A percentile compares a stretch with the other conserved stretches of the same genome.
phyloP scores from a whole-genome alignment of 2,888 invertebrate species.

The Lochmaea capreae region DNA sequence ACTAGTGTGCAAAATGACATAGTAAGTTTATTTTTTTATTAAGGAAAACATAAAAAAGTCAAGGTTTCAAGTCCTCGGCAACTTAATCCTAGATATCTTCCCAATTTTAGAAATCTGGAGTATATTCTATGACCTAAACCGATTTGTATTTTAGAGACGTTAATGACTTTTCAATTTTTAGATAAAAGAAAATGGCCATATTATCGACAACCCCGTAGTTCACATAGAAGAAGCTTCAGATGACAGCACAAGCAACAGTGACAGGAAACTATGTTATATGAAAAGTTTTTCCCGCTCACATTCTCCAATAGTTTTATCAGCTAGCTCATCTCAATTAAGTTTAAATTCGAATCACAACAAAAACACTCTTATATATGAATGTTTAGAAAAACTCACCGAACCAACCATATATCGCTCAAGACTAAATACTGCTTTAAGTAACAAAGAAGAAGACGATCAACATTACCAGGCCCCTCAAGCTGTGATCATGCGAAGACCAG shows the following conservation, averaged over 20 bases:
- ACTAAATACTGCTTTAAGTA: conserved; percentile 61
- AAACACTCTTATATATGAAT: conserved; percentile 64
- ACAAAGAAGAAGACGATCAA: conserved; percentile 52
- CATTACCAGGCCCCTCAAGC: conserved; percentile 60
- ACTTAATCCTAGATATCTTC: no score
- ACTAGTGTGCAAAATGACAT: conserved; percentile 51
- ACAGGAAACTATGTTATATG: conserved; percentile 67
- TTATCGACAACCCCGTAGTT: conserved; percentile 65
- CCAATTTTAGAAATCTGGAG: neutral
- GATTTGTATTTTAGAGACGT: neutral
- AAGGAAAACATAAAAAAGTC: no score
- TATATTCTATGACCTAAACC: neutral
- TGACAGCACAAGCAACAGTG: conserved; percentile 63
- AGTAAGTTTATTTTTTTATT: conserved; percentile 30
- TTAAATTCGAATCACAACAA: conserved; percentile 53
- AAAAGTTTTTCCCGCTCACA: conserved; percentile 68
- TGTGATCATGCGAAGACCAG: conserved; percentile 56
- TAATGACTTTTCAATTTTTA: conserved; percentile 31
- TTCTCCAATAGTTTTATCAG: conserved; percentile 66
- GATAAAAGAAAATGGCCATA: conserved; percentile 51
- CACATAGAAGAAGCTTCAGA: conserved; percentile 66
- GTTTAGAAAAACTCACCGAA: conserved; percentile 65
- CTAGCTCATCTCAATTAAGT: conserved; percentile 66
- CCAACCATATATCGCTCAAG: conserved; percentile 64
- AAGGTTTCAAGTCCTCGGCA: no score